A percentile compares a stretch with the other conserved stretches of the same genome.
These are phyloP conservation scores for Periophthalmodon schlosseri DNA, from an alignment of 2,113 vertebrate genomes.

Conservation along the genomic window DNA sequence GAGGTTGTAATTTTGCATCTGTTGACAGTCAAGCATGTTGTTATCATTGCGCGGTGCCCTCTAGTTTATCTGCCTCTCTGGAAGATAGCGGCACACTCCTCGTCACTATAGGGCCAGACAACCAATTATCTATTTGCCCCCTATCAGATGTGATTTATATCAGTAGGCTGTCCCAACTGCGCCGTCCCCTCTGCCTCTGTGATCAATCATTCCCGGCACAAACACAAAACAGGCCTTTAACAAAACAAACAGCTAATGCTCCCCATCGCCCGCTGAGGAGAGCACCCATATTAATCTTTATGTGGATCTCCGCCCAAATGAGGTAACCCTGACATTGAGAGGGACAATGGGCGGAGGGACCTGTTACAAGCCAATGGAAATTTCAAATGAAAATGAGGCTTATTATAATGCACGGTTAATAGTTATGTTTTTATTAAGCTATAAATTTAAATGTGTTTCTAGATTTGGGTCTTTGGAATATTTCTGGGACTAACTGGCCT, in stretches of 20 bases:
- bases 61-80: slow-evolving; percentile 74
- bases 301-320: slow-evolving; percentile 40
- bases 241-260: slow-evolving; percentile 67
- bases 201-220: slow-evolving; percentile 72
- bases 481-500: too few species aligned
- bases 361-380: slow-evolving; percentile 6
- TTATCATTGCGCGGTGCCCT: slow-evolving; percentile 72
- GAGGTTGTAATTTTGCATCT: slow-evolving; percentile 68
- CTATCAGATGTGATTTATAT: slow-evolving; percentile 83
- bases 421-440: too few species aligned
- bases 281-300: slow-evolving; percentile 62
- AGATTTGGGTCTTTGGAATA: too few species aligned
- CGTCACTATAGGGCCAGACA: slow-evolving; percentile 71
- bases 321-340: slow-evolving; percentile 53
- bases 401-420: too few species aligned
- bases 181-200: slow-evolving; percentile 65
- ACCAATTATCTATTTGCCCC: slow-evolving; percentile 82
- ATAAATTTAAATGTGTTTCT: too few species aligned
- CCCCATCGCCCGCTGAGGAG: slow-evolving; percentile 52
- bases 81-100: slow-evolving; percentile 72
- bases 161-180: slow-evolving; percentile 70
- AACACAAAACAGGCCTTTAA: slow-evolving; percentile 69
- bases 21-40: slow-evolving; percentile 77
- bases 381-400: background rate
- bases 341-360: slow-evolving; percentile 24